Evolutionary conservation across 2,113 vertebrate genomes (phyloP).

Genomic region (Bambusicola thoracicus): DNA sequence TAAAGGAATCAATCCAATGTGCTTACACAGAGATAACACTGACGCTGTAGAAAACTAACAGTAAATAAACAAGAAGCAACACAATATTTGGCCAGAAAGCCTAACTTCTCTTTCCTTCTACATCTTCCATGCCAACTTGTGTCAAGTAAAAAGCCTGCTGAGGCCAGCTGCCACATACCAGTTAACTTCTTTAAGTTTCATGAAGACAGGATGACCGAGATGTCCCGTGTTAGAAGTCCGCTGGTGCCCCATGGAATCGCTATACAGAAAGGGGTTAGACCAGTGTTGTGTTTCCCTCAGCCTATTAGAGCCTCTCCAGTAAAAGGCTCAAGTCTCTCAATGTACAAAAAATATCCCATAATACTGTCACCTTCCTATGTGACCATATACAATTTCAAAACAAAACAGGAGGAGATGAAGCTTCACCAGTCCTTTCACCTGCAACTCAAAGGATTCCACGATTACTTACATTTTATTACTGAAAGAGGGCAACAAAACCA

Average conservation of each 20-base stretch:
- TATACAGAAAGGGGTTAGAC: not conserved
- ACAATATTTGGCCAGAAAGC: not conserved
- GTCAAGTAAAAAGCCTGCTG: not conserved
- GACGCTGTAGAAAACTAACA: not conserved
- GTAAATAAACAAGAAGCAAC: not conserved
- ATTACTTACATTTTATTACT: not conserved
- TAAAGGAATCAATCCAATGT: not conserved
- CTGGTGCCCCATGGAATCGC: not conserved
- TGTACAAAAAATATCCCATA: not conserved
- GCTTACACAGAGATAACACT: not conserved
- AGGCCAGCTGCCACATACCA: not conserved
- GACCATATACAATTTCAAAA: not conserved
- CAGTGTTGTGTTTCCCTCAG: not conserved
- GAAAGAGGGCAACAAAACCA: not conserved
- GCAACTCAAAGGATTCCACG: accelerated
- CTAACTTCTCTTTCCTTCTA: not conserved
- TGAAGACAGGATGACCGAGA: not conserved
- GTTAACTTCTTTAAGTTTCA: not conserved
- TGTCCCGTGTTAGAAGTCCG: not conserved
- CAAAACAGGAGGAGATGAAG: not conserved
- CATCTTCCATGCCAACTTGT: not conserved
- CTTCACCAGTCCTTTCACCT: not conserved
- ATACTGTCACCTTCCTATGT: not conserved
- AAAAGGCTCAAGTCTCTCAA: not conserved
- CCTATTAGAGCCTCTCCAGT: not conserved